Conservation (phyloP, 2,113 vertebrate genomes). For the Cottus gobio region DNA sequence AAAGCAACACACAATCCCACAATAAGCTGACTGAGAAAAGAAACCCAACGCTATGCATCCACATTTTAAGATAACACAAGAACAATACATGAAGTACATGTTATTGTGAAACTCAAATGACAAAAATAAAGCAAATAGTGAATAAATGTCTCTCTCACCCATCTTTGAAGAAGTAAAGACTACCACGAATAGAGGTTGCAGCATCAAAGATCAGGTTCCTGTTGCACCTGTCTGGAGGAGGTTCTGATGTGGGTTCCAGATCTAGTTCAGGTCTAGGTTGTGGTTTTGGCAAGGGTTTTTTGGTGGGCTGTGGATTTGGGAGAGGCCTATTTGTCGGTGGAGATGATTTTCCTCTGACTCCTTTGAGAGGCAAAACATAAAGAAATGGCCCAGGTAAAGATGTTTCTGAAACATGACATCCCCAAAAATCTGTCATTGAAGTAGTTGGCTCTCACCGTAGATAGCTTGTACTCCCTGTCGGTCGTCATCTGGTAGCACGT, state of each 20-base stretch:
- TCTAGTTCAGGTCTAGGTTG: constrained; percentile 4
- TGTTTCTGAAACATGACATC: too few relatives aligned
- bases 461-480: too few relatives aligned
- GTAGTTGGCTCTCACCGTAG: too few relatives aligned
- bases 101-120: background rate
- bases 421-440: too few relatives aligned
- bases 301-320: background rate
- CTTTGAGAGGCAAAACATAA: too few relatives aligned
- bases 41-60: background rate
- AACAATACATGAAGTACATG: background rate
- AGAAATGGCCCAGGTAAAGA: too few relatives aligned
- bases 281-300: background rate
- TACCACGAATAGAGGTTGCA: constrained; percentile 55
- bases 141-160: constrained; percentile 51
- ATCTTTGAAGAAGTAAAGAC: constrained; percentile 77
- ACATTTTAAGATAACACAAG: background rate
- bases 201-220: constrained; percentile 77
- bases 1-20: background rate
- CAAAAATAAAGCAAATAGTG: background rate
- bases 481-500: too few relatives aligned
- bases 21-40: background rate
- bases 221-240: constrained; percentile 56
- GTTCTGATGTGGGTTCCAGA: constrained; percentile 13
- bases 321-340: too few relatives aligned
- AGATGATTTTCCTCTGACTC: too few relatives aligned